Conservation (phyloP, 1,140 invertebrate species). For the Belonocnema kinseyi region DNA sequence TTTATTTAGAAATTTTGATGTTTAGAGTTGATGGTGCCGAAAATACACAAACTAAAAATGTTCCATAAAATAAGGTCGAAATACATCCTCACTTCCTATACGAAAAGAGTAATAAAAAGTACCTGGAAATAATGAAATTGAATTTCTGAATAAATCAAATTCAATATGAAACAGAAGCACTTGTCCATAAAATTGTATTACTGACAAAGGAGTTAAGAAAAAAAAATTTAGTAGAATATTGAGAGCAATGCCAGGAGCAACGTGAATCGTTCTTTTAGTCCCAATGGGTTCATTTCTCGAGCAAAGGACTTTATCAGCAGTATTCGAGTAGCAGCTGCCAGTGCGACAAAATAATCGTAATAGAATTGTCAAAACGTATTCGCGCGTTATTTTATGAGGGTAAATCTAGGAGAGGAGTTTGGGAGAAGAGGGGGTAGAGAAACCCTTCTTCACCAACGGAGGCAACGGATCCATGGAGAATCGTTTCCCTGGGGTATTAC, state of each 20-base stretch:
- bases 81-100: too few species aligned
- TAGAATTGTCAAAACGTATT: conserved; percentile 75
- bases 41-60: too few species aligned
- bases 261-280: conserved; percentile 3
- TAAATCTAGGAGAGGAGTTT: conserved; percentile 62
- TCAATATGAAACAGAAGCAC: not conserved
- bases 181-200: not conserved
- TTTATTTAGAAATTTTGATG: too few species aligned
- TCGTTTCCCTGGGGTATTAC: conserved; percentile 67
- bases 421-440: conserved; percentile 53
- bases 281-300: conserved; percentile 22
- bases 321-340: conserved; percentile 63
- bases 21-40: too few species aligned
- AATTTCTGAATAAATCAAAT: not conserved
- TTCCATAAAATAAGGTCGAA: too few species aligned
- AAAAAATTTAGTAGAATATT: conserved; percentile 5
- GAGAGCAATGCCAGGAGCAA: not conserved
- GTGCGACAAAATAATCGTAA: conserved; percentile 72
- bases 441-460: conserved; percentile 65
- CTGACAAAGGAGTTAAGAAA: not conserved
- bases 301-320: conserved; percentile 32
- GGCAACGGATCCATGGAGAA: conserved; percentile 69
- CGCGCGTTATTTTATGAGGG: conserved; percentile 72
- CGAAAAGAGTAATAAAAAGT: too few species aligned
- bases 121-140: too few species aligned